These are phyloP conservation scores for Onychostoma macrolepis DNA, from an alignment of 2,113 vertebrate species.

Conservation along the genomic window DNA sequence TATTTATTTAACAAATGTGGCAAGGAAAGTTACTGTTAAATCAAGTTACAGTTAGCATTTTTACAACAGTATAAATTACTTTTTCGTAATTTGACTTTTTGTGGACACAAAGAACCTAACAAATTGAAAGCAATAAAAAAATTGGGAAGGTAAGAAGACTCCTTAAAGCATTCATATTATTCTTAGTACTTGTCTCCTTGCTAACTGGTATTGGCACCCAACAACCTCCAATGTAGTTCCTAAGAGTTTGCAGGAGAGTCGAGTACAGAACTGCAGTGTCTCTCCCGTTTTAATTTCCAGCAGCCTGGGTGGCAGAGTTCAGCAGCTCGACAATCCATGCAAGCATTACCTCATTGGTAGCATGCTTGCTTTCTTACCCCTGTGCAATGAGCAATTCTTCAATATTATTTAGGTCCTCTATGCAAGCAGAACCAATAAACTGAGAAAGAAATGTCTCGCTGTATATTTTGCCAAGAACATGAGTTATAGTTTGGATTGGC, in stretches of 20 bases:
- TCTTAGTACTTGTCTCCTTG: constrained; percentile 29
- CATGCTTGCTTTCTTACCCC: constrained; percentile 59
- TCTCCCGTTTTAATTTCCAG: constrained; percentile 62
- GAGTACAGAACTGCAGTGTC: constrained; percentile 40
- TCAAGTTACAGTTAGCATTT: not conserved
- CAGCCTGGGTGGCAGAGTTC: constrained; percentile 57
- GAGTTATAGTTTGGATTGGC: constrained; percentile 67
- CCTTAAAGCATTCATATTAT: not conserved
- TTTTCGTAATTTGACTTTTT: not conserved
- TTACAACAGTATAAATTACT: not conserved
- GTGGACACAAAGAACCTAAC: not conserved
- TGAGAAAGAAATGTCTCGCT: constrained; percentile 61
- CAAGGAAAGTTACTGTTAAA: not conserved
- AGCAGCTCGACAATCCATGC: constrained; percentile 62
- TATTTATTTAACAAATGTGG: too few species aligned
- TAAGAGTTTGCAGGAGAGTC: constrained; percentile 26
- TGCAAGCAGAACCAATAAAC: constrained; percentile 60
- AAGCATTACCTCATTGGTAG: constrained; percentile 73
- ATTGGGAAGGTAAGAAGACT: not conserved
- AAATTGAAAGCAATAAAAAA: not conserved
- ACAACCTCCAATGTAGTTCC: constrained; percentile 17
- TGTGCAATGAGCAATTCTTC: constrained; percentile 66
- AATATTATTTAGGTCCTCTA: constrained; percentile 60
- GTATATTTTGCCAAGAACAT: constrained; percentile 70
- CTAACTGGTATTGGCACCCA: constrained; percentile 12